Base-by-base conservation (phyloP, 2,113 vertebrate species). In the Dascyllus trimaculatus region DNA sequence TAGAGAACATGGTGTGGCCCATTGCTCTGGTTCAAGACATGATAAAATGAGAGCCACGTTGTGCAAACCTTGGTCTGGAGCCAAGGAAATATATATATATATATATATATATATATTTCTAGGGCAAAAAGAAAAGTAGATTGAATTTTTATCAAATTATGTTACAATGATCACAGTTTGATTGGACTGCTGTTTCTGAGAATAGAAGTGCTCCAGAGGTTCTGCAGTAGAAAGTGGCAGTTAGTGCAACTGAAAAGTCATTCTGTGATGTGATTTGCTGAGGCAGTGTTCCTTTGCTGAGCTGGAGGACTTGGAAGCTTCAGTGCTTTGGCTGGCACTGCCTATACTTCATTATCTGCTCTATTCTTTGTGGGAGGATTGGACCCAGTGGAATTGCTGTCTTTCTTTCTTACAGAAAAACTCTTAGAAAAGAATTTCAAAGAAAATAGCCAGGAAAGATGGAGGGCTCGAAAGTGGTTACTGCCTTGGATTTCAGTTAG, bases 321-420 rank as follows among this genome's bases (percentile, higher is more conserved):
- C 81, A 43, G 63, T 71, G 88, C 84, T 85, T 87, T 81, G 79
- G 79, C 85, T 90, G 85, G 83, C 86, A 45, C 85, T 85, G 85
- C 69, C 80, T 78, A 52, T 74, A 85, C 90, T 93, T 92, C 90
- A 93, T 91, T 91, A 90, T 92, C 86, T 70, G 52, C 78, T 84
- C 89, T 85, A 84, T 92, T 93, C 91, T 91, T 88, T 78, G 86
- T 88, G 85, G 86, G 88, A 85, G 88, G 88, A 94, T 93, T 89
- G 87, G 86, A 78, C 92, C 85, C 86, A 71, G 74, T 56, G 87
- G 89, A 91, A 91, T 91, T 88, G 89, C 91, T 86, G 84, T 91
- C 91, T 89, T 86, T 90, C 86, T 87, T 72, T 90, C 80, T 86
- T 54, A 52, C 46, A 74, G 78, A 81, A 83, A 88, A 86, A 86